Conservation (phyloP, 2,888 invertebrate species). For the Xestia sexstrigata region DNA sequence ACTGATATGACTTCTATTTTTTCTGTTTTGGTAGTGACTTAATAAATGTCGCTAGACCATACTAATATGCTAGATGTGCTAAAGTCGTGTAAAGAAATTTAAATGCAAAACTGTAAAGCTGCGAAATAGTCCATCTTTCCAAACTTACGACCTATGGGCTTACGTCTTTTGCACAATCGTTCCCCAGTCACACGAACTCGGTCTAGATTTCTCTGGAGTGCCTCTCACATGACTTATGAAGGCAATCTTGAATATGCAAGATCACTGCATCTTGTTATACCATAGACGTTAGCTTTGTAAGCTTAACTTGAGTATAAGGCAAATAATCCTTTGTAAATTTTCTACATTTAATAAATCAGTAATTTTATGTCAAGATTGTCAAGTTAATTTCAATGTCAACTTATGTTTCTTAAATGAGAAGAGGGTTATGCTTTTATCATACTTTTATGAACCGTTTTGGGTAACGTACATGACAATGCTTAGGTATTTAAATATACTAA, state of each 20-base stretch:
- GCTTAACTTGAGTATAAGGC: slow-evolving; percentile 9
- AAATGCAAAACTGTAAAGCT: slow-evolving; percentile 1
- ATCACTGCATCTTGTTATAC: slow-evolving; percentile 50
- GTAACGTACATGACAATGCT: background rate
- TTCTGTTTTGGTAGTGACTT: background rate
- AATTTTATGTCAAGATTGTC: background rate
- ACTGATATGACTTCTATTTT: background rate
- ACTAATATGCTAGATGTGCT: no score
- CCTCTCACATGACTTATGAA: slow-evolving; percentile 55
- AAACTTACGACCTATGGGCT: slow-evolving; percentile 38
- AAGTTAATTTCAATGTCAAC: background rate
- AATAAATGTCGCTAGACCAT: background rate
- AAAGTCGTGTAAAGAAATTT: background rate
- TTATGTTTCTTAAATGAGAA: background rate
- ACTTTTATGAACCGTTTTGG: background rate
- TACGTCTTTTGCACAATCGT: slow-evolving; percentile 40
- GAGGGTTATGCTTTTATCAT: background rate
- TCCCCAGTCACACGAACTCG: slow-evolving; percentile 40
- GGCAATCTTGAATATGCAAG: slow-evolving; percentile 58
- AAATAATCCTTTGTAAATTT: slow-evolving; percentile 4
- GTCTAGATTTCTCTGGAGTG: slow-evolving; percentile 54
- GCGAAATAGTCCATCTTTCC: slow-evolving; percentile 24
- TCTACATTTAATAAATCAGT: background rate
- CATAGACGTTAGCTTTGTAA: slow-evolving; percentile 24
- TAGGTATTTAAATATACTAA: background rate